These are phyloP conservation scores for Mallotus villosus DNA, from an alignment of 2,797 vertebrate species.

Conservation along the genomic window DNA sequence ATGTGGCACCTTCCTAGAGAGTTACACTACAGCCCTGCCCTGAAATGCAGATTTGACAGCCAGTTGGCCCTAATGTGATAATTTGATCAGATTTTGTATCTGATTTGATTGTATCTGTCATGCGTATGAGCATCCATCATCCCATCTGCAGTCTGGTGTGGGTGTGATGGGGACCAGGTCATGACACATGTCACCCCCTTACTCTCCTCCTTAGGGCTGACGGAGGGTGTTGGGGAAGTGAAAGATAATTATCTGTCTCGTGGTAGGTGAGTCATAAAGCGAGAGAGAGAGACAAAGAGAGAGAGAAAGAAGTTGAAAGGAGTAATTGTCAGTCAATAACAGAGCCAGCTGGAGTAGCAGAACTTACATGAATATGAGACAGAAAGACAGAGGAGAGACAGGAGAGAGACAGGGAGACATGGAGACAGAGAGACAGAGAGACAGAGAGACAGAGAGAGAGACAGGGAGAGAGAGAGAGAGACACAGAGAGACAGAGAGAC, in stretches of 20 bases:
- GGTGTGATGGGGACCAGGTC: background rate
- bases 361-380: too few relatives aligned
- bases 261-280: constrained; percentile 10
- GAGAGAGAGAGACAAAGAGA: background rate
- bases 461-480: background rate
- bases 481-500: too few relatives aligned
- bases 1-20: too few relatives aligned
- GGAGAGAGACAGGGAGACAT: constrained; percentile 21
- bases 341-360: too few relatives aligned
- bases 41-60: constrained; percentile 18
- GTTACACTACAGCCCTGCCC: too few relatives aligned
- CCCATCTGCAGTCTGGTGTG: constrained; percentile 10
- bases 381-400: background rate
- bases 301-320: too few relatives aligned
- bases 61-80: background rate
- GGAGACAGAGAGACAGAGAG: too few relatives aligned
- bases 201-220: background rate
- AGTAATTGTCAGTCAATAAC: too few relatives aligned
- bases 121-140: background rate
- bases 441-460: background rate
- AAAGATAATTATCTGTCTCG: background rate
- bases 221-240: background rate
- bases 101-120: too few relatives aligned
- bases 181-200: background rate
- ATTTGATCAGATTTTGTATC: too few relatives aligned